Base-by-base conservation (phyloP, 2,113 vertebrate species). In the Chlorodrepanis virens region DNA sequence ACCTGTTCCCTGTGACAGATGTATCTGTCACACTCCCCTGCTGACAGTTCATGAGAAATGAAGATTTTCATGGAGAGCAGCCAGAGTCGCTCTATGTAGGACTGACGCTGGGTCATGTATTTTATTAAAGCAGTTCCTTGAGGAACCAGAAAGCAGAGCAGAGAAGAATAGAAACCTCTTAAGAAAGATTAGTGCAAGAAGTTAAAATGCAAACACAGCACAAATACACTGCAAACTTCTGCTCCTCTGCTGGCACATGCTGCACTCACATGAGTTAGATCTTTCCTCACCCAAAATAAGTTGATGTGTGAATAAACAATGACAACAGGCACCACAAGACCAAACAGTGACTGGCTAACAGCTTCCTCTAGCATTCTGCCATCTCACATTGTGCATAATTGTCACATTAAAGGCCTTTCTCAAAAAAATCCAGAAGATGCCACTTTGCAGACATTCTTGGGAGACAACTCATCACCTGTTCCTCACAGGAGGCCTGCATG, bases 251-350 rank as follows among this genome's bases (percentile, higher is more conserved):
- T 83, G 40, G 50, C 44, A 8, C 54, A 59, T 27, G 45, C 74
- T 63, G 33, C 49, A 19, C 37, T 93, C 61, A 64, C 44, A 47
- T 5, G 44, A 93, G 78, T 79, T 90, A 72, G 72, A 77, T 70
- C 45, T 95, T 87, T 86, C 75, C 53, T 80, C 80, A 70, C 86
- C 47, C 71, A 77, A 90, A 94, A 94, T 37, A 27, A 96, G 59
- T 52, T 65, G 63, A 70, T 90, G 82, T 37, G 44, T 31, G 35
- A 93, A 65, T 65, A 77, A 93, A 90, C 33, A 83, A 39, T 64
- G 50, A 76, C 52, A 84, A 81, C 54, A 75, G 33, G 79, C 63
- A 93, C 64, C 71, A 50, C 68, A 92, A 81, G 59, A 67, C 83
- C 52, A 87, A 87, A 78, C 33, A 94, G 44, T 21, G 44, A 83